Evolutionary conservation across 1,140 invertebrate genomes (phyloP), one percentile per base, ranked within the genome.

Genomic region (Camponotus vicinus): DNA sequence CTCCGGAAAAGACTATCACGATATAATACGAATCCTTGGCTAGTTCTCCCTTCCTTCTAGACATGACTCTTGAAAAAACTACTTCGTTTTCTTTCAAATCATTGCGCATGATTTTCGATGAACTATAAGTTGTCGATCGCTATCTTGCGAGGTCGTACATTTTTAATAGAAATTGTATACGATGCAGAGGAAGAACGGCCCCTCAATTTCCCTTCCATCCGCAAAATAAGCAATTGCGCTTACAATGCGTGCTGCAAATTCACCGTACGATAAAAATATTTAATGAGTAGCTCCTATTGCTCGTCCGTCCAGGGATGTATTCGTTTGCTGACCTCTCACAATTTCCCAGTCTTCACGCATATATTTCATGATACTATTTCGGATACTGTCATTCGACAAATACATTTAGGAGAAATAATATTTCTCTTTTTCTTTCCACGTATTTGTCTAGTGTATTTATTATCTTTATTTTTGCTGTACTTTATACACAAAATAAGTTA

Each of bases 351-450:
- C 37, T 70, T 70, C 15, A 34, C 6, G 15, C 27, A 13, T 40
- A 71, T 71, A 71, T 82, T 71, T 34, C 18, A 21, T 73, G 32
- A 52, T 52, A 63, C 45, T 57, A 73, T 13, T 21, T 83, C 40
- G 13, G 49, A 21, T 21, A 0, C 11, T 75, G 18, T 49, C 7
- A 2, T 40, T 57, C 15, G 64, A 49, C 32, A 57, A 21, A 40
- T 34, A 49, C n/a, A 37, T 4, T n/a, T n/a, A n/a, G n/a, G n/a
- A n/a, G 0, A 34, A 13, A 77, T 18, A 13, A 37, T n/a, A 11
- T 40, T 15, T 27, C 27, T n/a, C n/a, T n/a, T n/a, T n/a, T n/a
- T n/a, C n/a, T n/a, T n/a, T n/a, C n/a, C n/a, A n/a, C n/a, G n/a
- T n/a, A n/a, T n/a, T n/a, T n/a, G n/a, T n/a, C n/a, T n/a, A n/a